These are phyloP conservation scores for pig (Sus scrofa) DNA, from an alignment of 2,113 vertebrate genomes.

Conservation along the genomic window T2T-Sscrofa CM000824.6:63865001-63865500, in stretches of 20 bases:
- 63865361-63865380: not conserved
- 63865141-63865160: no score
- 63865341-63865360: constrained; percentile 35
- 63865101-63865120: no score
- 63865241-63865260: not conserved
- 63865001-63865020: no score
- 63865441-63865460: not conserved
- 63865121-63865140: no score
- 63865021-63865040: no score
- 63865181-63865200: no score
- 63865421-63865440: not conserved
- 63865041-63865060: no score
- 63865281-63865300: not conserved
- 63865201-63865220: constrained; percentile 49
- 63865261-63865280: not conserved
- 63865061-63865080: no score
- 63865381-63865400: not conserved
- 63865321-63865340: constrained; percentile 27
- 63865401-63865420: not conserved
- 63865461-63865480: not conserved
- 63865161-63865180: no score
- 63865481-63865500: not conserved
- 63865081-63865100: no score
- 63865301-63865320: constrained; percentile 29
- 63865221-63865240: constrained; percentile 35